Evolutionary conservation across 2,113 vertebrate species (phyloP), one percentile per base, ranked within the genome.

Genomic region (Labeo catla): DNA sequence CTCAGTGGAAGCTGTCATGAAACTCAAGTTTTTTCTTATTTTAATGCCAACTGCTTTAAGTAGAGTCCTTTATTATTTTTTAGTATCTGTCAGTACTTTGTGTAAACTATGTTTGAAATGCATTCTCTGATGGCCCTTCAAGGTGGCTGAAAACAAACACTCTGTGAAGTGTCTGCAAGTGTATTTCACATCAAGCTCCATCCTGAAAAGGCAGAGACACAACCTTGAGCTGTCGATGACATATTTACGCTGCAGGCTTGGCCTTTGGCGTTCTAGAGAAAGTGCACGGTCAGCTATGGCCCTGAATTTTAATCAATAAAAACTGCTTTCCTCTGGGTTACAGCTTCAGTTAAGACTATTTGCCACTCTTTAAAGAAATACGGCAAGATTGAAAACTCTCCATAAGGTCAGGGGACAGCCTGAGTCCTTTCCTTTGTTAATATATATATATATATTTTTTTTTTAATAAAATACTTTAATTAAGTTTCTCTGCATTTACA

Each of bases 381-480:
- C 43, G 50, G 43, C n/a, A 34, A 82, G 15, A 70, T 12, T 36
- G 15, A 49, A 52, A 63, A 82, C 61, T 70, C 28, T 23, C n/a
- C 50, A 34, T 65, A 28, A 45, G 83, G 36, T 39, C 77, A 81
- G 66, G 72, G 49, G 65, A 80, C 21, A 68, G 8, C 45, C 15
- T 2, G 23, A 57, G 50, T 59, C 66, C 66, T 21, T 39, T 61
- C 65, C 34, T 52, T 23, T 54, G n/a, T 84, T 76, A 73, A 76
- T 72, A 54, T 39, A 8, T n/a, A n/a, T n/a, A n/a, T n/a, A n/a
- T n/a, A n/a, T n/a, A n/a, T n/a, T n/a, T n/a, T 11, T 63, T 28
- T 86, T 70, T 61, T 65, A 80, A 74, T 70, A 80, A 34, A 15
- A 10, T n/a, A 21, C 12, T 61, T 81, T 84, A 86, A 80, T 86